Base-by-base conservation (phyloP, 2,888 invertebrate species). In the Drosophila villosipedis region DNA sequence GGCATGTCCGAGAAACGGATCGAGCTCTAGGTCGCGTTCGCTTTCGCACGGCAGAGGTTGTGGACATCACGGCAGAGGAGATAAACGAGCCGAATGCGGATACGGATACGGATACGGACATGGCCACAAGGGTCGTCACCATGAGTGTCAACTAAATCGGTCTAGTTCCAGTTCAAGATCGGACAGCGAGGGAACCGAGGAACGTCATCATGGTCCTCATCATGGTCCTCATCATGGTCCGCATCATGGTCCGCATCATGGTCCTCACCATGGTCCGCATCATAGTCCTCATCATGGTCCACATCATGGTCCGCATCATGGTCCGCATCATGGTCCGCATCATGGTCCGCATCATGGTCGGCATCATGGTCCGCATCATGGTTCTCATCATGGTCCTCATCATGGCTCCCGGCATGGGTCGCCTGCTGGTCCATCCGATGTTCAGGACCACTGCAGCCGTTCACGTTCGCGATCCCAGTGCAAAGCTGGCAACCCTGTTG, bases 101-200 rank as follows among this genome's bases (percentile, higher is more conserved):
- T 68, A 78, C 73, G 65, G 89, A 61, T 60, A 78, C 69, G 60
- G 80, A 80, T 69, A 82, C 69, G 67, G 89, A 86, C 52, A 86
- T 87, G 78, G 88, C 85, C 68, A 55, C 74, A 57, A 71, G 68
- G 55, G 74, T 85, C 49, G 55, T 33, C 65, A 59, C 31, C 63
- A 83, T 88, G 90, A 70, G 31, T 67, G 76, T 90, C 67, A 69
- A 74, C 59, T 89, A 68, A 73, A 39, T 28, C 65, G 69, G 12
- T 59, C 59, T 6, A 66, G 58, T 10, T 76, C 75, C 25, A 63
- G 78, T 2, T 68, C 61, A 10, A 58, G 66, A n/a, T 82, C 80
- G 25, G 64, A 59, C 14, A 63, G 39, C 14, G 78, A 68, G 2
- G 25, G 19, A 37, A 25, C 59, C 12, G 30, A 50, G 62, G 33